Evolutionary conservation across 2,888 invertebrate species (phyloP), one percentile per base, ranked within the genome.

Genomic region (Teleiodes luculella): DNA sequence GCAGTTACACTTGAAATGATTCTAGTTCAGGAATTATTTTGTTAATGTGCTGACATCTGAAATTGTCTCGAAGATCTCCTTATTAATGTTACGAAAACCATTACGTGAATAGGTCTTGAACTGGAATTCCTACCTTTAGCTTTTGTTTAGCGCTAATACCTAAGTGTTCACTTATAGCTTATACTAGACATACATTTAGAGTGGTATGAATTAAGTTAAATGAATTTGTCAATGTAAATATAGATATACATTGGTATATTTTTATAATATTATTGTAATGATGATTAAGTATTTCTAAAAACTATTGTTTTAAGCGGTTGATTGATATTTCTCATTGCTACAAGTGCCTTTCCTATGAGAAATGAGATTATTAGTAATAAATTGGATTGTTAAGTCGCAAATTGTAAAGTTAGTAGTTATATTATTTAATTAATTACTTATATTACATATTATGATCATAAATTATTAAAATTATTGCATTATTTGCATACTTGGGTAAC

Each of bases 211-310:
- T 70, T 71, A 74, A 77, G 76, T 76, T 77, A 78, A 65, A 78
- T 72, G 68, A 72, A 76, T 78, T 72, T 78, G 72, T 78, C 79
- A 74, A 66, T 88, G 87, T 88, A 86, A 79, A 87, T 86, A 88
- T 86, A 83, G 81, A 83, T 76, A 70, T 39, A 53, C 33, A 47
- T 51, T 71, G 74, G 52, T 85, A 86, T 86, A 86, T 86, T 88
- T 87, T 87, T 87, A 82, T 87, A 86, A 79, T 80, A 83, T 83
- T 78, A 53, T 53, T 54, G 18, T 18, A 24, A 72, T 75, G 76
- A 77, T 74, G 71, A 69, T 76, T 81, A 80, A 78, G 76, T 76
- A 81, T 75, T 76, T 74, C 74, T 74, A 69, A 68, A 74, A n/a
- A 74, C 75, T 66, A 70, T 78, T 76, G 73, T 69, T 74, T 72